Base-by-base conservation (phyloP, 2,888 invertebrate species). In the Chloroclysta siterata region DNA sequence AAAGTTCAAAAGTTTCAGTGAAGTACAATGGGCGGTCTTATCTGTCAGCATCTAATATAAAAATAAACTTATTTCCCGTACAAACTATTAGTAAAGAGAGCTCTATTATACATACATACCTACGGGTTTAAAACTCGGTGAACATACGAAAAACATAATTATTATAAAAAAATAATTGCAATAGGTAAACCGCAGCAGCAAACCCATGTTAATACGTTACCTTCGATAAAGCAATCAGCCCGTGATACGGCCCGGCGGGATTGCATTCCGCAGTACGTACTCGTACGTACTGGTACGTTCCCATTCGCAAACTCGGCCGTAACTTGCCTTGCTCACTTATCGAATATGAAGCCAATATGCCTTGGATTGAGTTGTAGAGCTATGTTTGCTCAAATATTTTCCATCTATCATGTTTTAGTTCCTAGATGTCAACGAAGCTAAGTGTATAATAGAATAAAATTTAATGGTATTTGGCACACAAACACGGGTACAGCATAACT, bases 191-290 rank as follows among this genome's bases (percentile, higher is more conserved):
- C n/a, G 44, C 17, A 22, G 41, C 11, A 36, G n/a, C 62, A 60
- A 51, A 64, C 63, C 54, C 63, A 63, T 60, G 36, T 69, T 65
- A 66, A 55, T 63, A 73, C 58, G 60, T 58, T 60, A 61, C 70
- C 72, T 70, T 70, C 69, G 60, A 68, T 57, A 56, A 69, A 67
- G 62, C 72, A 57, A 74, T 72, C 65, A 68, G 61, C 60, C 63
- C 36, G 59, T 66, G 68, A 65, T 68, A 65, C 62, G 60, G 60
- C 68, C 56, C 70, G 1, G 39, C 36, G 56, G 68, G 57, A 63
- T 66, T 66, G 61, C 68, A 68, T 68, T 64, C 63, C 54, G 46
- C 48, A 62, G 56, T 56, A 53, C 22, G 22, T 22, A 22, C 22
- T 22, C 22, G 22, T 22, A 22, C 22, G 22, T 22, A 22, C 22